These are phyloP conservation scores for Pectinophora gossypiella DNA, from an alignment of 1,140 invertebrate genomes.

Conservation along the genomic window DNA sequence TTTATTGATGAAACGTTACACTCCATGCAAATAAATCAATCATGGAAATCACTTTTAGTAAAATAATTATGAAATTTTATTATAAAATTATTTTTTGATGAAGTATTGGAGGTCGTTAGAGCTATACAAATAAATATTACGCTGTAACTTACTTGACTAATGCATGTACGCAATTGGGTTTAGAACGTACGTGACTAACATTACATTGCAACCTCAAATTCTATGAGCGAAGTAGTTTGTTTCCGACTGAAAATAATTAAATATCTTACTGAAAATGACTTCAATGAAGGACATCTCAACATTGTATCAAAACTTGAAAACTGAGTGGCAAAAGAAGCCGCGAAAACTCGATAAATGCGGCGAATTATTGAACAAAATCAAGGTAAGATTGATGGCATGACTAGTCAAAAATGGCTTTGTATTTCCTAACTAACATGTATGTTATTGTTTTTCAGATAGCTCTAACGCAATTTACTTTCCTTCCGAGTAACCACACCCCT, in stretches of 20 bases:
- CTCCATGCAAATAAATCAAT: no score
- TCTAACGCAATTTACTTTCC: constrained; percentile 88
- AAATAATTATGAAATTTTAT: no score
- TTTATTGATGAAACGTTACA: no score
- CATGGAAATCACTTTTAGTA: no score
- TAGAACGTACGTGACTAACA: no score
- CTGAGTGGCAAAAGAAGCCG: constrained; percentile 83
- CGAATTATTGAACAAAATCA: constrained; percentile 83
- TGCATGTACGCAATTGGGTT: no score
- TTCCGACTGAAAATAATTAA: background rate
- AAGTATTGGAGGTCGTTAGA: no score
- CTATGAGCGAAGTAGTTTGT: no score
- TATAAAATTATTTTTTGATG: no score
- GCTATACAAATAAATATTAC: no score
- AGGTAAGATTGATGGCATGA: constrained; percentile 74
- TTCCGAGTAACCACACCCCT: constrained; percentile 88
- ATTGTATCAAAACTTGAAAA: constrained; percentile 83
- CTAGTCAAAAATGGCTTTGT: constrained; percentile 27
- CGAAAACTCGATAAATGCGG: constrained; percentile 84
- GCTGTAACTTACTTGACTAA: no score
- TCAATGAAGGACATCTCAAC: constrained; percentile 80
- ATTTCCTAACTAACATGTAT: constrained; percentile 15
- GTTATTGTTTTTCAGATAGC: constrained; percentile 79
- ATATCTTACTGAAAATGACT: constrained; percentile 65
- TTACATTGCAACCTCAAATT: background rate